Base-by-base conservation (phyloP, 2,888 invertebrate species). In the Sinhomidia bicolor region DNA sequence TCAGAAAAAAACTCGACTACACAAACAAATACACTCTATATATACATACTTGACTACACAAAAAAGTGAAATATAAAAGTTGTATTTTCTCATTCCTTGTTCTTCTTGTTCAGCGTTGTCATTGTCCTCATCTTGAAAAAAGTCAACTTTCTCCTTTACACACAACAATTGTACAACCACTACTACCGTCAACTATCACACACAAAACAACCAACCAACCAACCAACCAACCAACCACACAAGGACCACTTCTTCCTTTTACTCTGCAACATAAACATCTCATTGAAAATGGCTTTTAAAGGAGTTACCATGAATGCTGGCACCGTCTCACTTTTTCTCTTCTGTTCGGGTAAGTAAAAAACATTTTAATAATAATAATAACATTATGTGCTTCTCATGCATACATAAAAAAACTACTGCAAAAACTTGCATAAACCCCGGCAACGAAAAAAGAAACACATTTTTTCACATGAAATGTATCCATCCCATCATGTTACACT, bases 221-320 rank as follows among this genome's bases (percentile, higher is more conserved):
- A 14, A 81, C 32, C 60, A 20, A 78, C 57, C 23, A 47, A 14
- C 26, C 20, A 6, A 23, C 23, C 26, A 17, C 10, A 6, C 29
- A 76, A 7, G 29, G 32, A 79, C 26, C 44, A 41, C 65, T 32
- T 62, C n/a, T 62, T 26, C 60, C 54, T 17, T 29, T 78, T 62
- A 2, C 60, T 20, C 41, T 20, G 44, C 84, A 82, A 51, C 78
- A 81, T 65, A 78, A 82, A 78, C 81, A 88, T 81, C 79, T 84
- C 82, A 84, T 79, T 65, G 68, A 80, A 86, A 85, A 89, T 89
- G 89, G 89, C 89, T 84, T 89, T 89, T 65, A 89, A 89, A 81
- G 88, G 84, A 88, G 89, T 89, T 51, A 76, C 89, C 60, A 74
- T 89, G 76, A 89, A 76, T 65, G 80, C 89, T 80, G 89, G 81